Percentiles rank a stretch among this genome's conserved stretches.
Conservation (phyloP, 2,888 invertebrate genomes). For the Parnassius smintheus region DNA sequence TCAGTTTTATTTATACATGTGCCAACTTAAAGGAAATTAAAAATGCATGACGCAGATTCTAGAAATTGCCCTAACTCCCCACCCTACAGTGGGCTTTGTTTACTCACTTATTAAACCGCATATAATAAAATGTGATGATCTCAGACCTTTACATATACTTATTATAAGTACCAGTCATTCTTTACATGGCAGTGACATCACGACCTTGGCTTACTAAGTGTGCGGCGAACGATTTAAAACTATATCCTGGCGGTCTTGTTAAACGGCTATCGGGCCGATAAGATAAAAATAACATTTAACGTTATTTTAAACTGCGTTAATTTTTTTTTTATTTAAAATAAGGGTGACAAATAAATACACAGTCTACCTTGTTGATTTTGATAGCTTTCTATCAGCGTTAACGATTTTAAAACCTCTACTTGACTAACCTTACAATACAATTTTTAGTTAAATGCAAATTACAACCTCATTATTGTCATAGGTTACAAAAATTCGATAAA, state of each 20-base stretch:
- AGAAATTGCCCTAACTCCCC: slow-evolving; percentile 20
- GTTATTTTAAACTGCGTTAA: slow-evolving; percentile 6
- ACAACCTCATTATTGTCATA: no score
- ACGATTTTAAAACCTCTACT: no score
- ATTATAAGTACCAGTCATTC: slow-evolving; percentile 46
- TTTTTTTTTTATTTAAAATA: background rate
- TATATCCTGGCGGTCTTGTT: slow-evolving; percentile 22
- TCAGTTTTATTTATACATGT: slow-evolving; percentile 15
- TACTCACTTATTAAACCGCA: slow-evolving; percentile 39
- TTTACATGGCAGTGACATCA: slow-evolving; percentile 67
- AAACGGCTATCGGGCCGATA: slow-evolving; percentile 9
- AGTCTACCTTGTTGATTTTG: no score
- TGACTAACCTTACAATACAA: no score
- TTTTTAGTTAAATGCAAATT: no score
- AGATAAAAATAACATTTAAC: slow-evolving; percentile 11
- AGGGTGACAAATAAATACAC: no score
- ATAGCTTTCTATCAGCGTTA: no score
- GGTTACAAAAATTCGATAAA: no score
- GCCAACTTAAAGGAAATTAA: slow-evolving; percentile 12
- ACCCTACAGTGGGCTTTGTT: slow-evolving; percentile 29
- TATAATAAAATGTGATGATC: slow-evolving; percentile 62
- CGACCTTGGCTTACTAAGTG: slow-evolving; percentile 44
- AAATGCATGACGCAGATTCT: slow-evolving; percentile 29
- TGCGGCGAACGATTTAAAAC: slow-evolving; percentile 22
- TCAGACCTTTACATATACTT: slow-evolving; percentile 43